phyloP scores from a whole-genome alignment of 2,797 vertebrate genomes.

The Spinibarbus caldwelli region DNA sequence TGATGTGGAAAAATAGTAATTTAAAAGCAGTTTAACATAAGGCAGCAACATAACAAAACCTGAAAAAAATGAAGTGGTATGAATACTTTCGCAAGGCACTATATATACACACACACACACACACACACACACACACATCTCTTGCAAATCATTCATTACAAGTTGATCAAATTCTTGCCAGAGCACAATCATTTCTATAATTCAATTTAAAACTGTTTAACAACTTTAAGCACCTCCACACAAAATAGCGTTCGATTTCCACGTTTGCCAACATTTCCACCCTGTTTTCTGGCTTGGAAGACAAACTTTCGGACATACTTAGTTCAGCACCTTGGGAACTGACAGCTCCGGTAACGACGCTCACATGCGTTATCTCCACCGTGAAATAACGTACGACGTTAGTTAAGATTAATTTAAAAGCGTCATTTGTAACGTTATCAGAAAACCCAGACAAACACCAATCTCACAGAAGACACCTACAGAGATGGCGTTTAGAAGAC shows the following conservation, averaged over 20 bases:
- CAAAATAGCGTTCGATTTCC: not conserved
- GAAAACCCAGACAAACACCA: not conserved
- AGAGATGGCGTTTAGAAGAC: not conserved
- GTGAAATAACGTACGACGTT: not conserved
- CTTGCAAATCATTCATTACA: not conserved
- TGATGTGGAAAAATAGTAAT: too few relatives aligned
- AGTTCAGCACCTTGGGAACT: not conserved
- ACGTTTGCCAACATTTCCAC: not conserved
- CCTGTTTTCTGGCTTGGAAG: not conserved
- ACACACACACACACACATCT: too few relatives aligned
- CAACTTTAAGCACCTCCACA: not conserved
- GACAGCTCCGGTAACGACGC: constrained; percentile 14
- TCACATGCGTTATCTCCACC: not conserved
- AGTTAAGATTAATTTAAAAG: not conserved
- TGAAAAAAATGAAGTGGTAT: too few relatives aligned
- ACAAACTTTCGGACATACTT: constrained; percentile 19
- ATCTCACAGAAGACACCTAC: not conserved
- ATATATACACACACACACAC: too few relatives aligned
- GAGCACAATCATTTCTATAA: not conserved
- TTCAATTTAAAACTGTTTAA: not conserved
- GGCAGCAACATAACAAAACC: too few relatives aligned
- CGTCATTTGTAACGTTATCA: not conserved
- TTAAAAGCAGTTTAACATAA: too few relatives aligned
- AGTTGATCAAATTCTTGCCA: not conserved
- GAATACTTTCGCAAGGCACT: too few relatives aligned